A percentile compares a stretch with the other conserved stretches of the same genome.
These are phyloP conservation scores for Ardeotis arabs DNA, from an alignment of 2,113 vertebrate genomes.

Conservation along the genomic window DNA sequence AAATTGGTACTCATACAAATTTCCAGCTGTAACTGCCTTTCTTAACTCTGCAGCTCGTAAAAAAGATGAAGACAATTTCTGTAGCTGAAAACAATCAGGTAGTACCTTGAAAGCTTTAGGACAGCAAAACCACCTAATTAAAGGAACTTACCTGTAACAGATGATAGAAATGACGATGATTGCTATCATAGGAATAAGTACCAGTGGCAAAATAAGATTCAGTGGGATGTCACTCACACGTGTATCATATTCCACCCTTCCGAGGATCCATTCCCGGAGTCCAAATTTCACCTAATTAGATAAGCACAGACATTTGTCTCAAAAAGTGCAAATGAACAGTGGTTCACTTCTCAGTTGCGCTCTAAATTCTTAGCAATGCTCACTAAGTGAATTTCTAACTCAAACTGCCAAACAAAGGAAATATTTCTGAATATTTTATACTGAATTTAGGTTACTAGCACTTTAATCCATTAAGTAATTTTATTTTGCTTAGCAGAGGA, in stretches of 20 bases:
- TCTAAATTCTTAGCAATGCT: not conserved
- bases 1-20: not conserved
- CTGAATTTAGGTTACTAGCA: not conserved
- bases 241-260: constrained; percentile 86
- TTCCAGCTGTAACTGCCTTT: not conserved
- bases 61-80: not conserved
- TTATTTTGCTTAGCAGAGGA: not conserved
- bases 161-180: constrained; percentile 88
- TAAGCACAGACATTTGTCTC: not conserved
- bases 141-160: constrained; percentile 89
- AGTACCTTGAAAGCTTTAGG: not conserved
- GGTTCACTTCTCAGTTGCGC: not conserved
- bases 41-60: not conserved
- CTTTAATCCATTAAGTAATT: constrained; percentile 5
- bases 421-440: constrained; percentile 1
- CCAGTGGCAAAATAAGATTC: constrained; percentile 88
- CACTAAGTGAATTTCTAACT: not conserved
- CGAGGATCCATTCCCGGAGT: constrained; percentile 85
- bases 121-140: not conserved
- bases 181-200: constrained; percentile 90
- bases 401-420: constrained; percentile 6
- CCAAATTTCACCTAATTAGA: constrained; percentile 89
- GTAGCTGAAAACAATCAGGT: not conserved
- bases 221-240: constrained; percentile 83
- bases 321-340: not conserved